phyloP scores from a whole-genome alignment of 92 coral and sea anemone species.

The Parazoanthus swiftii region DNA sequence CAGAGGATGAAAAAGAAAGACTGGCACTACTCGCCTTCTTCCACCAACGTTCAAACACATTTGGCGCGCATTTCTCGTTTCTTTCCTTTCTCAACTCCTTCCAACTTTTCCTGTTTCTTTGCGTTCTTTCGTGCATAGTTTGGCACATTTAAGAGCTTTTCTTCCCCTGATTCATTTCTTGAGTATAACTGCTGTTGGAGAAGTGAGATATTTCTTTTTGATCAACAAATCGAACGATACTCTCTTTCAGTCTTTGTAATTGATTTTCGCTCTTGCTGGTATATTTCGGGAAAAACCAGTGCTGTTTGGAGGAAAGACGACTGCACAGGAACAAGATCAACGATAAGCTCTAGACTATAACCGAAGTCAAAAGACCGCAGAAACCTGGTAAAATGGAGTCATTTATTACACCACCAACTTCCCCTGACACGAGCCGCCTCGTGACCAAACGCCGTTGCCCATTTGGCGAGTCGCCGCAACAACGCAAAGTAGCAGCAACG shows the following conservation, averaged over 20 bases:
- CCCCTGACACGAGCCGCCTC: slow-evolving; percentile 78
- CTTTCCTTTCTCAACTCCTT: neutral
- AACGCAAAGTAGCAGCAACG: slow-evolving; percentile 56
- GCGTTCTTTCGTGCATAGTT: neutral
- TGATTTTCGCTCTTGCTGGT: neutral
- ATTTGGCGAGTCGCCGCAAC: slow-evolving; percentile 85
- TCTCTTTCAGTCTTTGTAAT: neutral
- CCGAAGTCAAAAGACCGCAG: neutral
- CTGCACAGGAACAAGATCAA: neutral
- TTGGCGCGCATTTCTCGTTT: slow-evolving; percentile 42
- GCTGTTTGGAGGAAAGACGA: neutral
- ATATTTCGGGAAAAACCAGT: neutral
- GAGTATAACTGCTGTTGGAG: neutral
- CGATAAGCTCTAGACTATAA: neutral
- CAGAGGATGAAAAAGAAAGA: neutral
- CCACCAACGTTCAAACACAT: neutral
- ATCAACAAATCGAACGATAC: neutral
- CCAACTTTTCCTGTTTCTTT: neutral
- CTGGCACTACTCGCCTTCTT: slow-evolving; percentile 38
- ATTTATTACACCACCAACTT: slow-evolving; percentile 61
- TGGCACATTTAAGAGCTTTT: neutral
- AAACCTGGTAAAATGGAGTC: slow-evolving; percentile 51
- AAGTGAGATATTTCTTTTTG: neutral
- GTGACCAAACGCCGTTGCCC: slow-evolving; percentile 89
- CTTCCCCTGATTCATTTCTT: neutral